Evolutionary conservation across 2,888 invertebrate genomes (phyloP).

Genomic region (Protodeltote pygarga): DNA sequence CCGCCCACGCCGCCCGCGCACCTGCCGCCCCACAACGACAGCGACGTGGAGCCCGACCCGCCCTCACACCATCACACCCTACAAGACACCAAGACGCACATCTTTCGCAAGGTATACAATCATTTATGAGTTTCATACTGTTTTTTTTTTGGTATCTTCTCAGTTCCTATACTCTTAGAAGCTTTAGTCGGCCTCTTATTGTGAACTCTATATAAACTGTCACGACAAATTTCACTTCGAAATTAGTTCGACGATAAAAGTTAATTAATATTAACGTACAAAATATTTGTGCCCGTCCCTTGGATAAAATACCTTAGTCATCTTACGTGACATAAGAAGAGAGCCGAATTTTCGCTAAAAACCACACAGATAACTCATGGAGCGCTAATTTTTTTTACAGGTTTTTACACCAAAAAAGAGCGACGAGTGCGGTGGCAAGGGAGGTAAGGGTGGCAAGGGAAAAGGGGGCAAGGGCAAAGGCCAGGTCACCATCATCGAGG

Average conservation of each 20-base stretch:
- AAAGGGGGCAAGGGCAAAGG: constrained; percentile 91
- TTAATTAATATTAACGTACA: no score
- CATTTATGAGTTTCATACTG: no score
- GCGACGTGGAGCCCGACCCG: constrained; percentile 68
- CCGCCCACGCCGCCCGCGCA: constrained; percentile 45
- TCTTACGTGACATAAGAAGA: no score
- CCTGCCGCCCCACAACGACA: constrained; percentile 59
- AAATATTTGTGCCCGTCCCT: no score
- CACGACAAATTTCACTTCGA: no score
- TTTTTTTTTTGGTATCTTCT: no score
- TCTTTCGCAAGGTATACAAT: constrained; percentile 81
- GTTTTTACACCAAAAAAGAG: constrained; percentile 86
- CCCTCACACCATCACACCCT: constrained; percentile 61
- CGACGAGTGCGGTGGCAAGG: constrained; percentile 90
- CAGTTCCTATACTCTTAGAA: no score
- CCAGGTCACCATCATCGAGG: constrained; percentile 91
- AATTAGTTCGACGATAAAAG: no score
- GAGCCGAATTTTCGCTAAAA: no score
- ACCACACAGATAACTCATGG: no score
- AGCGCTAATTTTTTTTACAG: constrained; percentile 50
- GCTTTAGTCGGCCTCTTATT: background rate
- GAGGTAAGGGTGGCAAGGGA: constrained; percentile 91
- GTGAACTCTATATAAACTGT: background rate
- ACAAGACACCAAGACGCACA: constrained; percentile 77
- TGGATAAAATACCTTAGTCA: no score